Evolutionary conservation across 2,797 vertebrate species (phyloP), one percentile per base, ranked within the genome.

Genomic region (Tamandua tetradactyla): DNA sequence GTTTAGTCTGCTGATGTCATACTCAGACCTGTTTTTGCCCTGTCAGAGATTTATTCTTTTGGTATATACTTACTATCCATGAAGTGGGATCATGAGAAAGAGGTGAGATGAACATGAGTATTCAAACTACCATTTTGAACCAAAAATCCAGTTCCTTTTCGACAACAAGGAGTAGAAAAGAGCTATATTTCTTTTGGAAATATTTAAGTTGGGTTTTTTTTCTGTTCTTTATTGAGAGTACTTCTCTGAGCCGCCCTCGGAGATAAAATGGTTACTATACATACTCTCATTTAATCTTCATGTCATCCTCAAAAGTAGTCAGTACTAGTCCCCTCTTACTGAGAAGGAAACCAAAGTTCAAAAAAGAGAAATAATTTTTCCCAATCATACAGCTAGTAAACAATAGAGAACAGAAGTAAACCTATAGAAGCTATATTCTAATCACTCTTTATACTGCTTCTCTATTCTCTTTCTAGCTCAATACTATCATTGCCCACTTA

Each of bases 201-300:
- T 79, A 32, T 49, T 75, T 69, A 64, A 89, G 25, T 37, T 49
- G 15, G 52, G 74, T 64, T 91, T 80, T 18, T 18, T 81, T 94
- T 82, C 40, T 92, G 55, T 42, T 27, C 76, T 42, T 74, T 79
- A 85, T n/a, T 84, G 62, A 91, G 30, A 55, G 6, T 5, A 87
- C 85, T 87, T 42, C 32, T 83, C 3, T 80, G 40, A 89, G 59
- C 37, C 40, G 62, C 6, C 75, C 1, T 86, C 23, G 61, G 6
- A 81, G 42, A 68, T 66, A 80, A 80, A 87, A 8, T 40, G 32
- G 20, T 89, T 76, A 81, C 3, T 55, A 55, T 87, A 18, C 20
- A 85, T 75, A 84, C 27, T 87, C 57, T 49, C n/a, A 78, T 69
- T 93, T 94, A 79, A 69, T 83, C 22, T 75, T 84, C 49, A 52